Conservation (phyloP, 2,888 invertebrate genomes). For the Nemotelus pantherinus region DNA sequence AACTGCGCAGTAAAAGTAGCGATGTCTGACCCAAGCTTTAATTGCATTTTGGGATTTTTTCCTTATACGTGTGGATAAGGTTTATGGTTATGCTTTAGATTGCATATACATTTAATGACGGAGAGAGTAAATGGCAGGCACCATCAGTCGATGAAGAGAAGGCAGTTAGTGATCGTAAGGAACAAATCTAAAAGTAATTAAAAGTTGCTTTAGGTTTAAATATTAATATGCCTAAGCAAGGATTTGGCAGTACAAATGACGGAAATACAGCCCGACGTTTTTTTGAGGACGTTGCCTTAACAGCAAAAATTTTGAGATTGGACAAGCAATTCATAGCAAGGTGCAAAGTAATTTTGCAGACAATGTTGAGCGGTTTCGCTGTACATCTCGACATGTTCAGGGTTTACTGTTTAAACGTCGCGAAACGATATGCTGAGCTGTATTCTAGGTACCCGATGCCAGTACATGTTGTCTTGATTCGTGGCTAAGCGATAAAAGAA, state of each 20-base stretch:
- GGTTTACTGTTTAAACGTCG: conserved; percentile 43
- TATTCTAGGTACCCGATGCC: conserved; percentile 55
- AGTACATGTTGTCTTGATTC: conserved; percentile 54
- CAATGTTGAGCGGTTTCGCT: conserved; percentile 30
- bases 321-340: conserved; percentile 34
- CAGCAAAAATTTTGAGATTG: conserved; percentile 57
- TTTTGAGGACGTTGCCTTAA: conserved; percentile 54
- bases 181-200: conserved; percentile 41
- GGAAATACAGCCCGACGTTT: conserved; percentile 57
- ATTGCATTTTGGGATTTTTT: no score
- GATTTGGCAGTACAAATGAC: conserved; percentile 58
- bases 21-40: no score
- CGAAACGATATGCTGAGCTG: conserved; percentile 40
- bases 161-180: conserved; percentile 26
- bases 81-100: no score
- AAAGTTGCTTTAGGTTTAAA: conserved; percentile 53
- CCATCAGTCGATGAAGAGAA: conserved; percentile 15
- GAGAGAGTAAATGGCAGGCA: conserved; percentile 30
- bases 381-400: conserved; percentile 24
- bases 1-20: no score
- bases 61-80: no score
- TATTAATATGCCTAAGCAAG: conserved; percentile 56
- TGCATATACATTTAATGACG: no score
- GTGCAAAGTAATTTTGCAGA: conserved; percentile 34
- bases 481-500: conserved; percentile 53